These are phyloP conservation scores for Propithecus perrieri DNA, from an alignment of 2,797 vertebrate genomes.

Conservation along the genomic window DNA sequence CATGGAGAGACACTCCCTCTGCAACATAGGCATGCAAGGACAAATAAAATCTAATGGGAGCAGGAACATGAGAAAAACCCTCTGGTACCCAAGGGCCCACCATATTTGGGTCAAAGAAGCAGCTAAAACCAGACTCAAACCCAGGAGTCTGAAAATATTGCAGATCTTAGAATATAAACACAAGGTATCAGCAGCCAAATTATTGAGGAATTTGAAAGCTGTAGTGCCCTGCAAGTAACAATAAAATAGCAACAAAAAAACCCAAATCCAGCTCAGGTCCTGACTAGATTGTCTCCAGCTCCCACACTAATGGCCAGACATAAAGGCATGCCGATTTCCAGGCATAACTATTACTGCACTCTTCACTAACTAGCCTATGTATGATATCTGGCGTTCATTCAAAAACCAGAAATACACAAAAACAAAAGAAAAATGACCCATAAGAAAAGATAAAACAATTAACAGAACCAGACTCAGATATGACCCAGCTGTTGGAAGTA, in stretches of 20 bases:
- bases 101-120: background rate
- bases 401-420: background rate
- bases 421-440: background rate
- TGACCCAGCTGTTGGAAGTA: background rate
- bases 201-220: background rate
- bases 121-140: background rate
- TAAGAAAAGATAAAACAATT: background rate
- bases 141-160: background rate
- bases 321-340: background rate
- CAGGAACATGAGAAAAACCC: background rate
- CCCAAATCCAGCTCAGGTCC: background rate
- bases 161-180: background rate
- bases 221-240: background rate
- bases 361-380: background rate
- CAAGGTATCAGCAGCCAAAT: background rate
- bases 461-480: background rate
- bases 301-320: background rate
- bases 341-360: background rate
- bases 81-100: background rate
- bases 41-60: background rate
- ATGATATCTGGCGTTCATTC: background rate
- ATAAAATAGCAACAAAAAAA: background rate
- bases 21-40: background rate
- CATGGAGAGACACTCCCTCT: background rate
- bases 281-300: background rate